Base-by-base conservation (phyloP, 2,888 invertebrate species). In the Ceriagrion tenellum region DNA sequence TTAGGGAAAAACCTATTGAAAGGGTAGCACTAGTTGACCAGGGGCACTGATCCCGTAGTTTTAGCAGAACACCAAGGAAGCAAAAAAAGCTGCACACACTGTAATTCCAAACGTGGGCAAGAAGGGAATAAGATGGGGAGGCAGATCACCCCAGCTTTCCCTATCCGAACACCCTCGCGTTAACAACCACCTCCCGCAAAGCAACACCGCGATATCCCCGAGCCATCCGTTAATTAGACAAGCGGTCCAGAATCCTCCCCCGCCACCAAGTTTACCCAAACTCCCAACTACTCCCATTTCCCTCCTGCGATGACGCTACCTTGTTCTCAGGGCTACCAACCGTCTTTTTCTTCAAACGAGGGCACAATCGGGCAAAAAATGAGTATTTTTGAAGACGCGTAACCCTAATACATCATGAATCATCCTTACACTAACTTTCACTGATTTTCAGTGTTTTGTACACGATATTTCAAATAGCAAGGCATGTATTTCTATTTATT, bases 191-290 rank as follows among this genome's bases (percentile, higher is more conserved):
- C 59, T 20, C 63, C 13, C 91, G 26, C 93, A 93, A 74, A 93
- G 93, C 69, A 74, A 69, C 69, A 74, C 69, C 40, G 69, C 74
- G 69, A 93, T 93, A 74, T 93, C 93, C 93, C 47, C 26, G 69
- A 55, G 93, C 69, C 93, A 93, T 93, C 69, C 93, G 69, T 93
- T 93, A 93, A 93, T 93, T 93, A 93, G 93, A 93, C 93, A 93
- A 74, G 93, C 40, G 93, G 69, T 40, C 55, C 91, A 69, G 35
- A 81, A 23, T 6, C 69, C 81, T 81, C 81, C 81, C 23, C 69
- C 26, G 69, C 69, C 1, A 69, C 16, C 59, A 47, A 20, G 59
- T 59, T 26, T 69, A 2, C 69, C n/a, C 69, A 69, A 8, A 69
- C 18, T 69, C 69, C 81, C 81, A 3, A 47, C 13, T 16, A 1